Percentiles rank a stretch among this genome's conserved stretches.
These are phyloP conservation scores for Campylorhamphus procurvoides DNA, from an alignment of 2,113 vertebrate species.

Conservation along the genomic window DNA sequence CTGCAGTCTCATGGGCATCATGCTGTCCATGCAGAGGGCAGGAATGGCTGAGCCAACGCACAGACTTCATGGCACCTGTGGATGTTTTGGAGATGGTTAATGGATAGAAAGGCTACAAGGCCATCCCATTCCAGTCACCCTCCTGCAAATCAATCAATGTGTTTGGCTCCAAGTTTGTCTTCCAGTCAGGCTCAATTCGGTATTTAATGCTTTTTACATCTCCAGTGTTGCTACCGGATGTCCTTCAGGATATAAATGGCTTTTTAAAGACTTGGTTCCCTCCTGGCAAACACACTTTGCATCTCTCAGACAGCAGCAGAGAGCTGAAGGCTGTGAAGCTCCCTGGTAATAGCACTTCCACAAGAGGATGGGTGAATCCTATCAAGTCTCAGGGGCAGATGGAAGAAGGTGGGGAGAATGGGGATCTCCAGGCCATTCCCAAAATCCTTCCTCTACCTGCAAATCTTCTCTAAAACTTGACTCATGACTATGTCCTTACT, in stretches of 20 bases:
- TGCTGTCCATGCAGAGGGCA: not conserved
- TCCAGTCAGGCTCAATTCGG: not conserved
- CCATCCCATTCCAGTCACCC: not conserved
- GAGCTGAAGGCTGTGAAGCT: not conserved
- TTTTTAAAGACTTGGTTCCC: constrained; percentile 38
- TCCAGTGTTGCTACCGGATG: not conserved
- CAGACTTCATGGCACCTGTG: not conserved
- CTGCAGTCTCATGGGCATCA: not conserved
- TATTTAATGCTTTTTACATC: constrained; percentile 33
- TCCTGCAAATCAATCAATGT: not conserved
- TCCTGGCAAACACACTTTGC: not conserved
- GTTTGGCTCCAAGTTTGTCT: constrained; percentile 3
- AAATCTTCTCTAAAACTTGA: not conserved
- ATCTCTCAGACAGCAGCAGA: not conserved
- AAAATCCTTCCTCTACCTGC: not conserved
- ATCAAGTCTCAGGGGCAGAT: not conserved
- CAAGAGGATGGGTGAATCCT: not conserved
- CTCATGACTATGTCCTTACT: not conserved
- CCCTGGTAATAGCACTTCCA: not conserved
- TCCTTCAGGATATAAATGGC: not conserved
- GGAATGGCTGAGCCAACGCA: not conserved
- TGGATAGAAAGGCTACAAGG: not conserved
- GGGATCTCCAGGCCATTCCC: not conserved
- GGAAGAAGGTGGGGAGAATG: not conserved
- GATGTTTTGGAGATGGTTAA: not conserved